A percentile compares a stretch with the other conserved stretches of the same genome.
Conservation (phyloP, 2,888 invertebrate species). For the Drosophila longiperda region DNA sequence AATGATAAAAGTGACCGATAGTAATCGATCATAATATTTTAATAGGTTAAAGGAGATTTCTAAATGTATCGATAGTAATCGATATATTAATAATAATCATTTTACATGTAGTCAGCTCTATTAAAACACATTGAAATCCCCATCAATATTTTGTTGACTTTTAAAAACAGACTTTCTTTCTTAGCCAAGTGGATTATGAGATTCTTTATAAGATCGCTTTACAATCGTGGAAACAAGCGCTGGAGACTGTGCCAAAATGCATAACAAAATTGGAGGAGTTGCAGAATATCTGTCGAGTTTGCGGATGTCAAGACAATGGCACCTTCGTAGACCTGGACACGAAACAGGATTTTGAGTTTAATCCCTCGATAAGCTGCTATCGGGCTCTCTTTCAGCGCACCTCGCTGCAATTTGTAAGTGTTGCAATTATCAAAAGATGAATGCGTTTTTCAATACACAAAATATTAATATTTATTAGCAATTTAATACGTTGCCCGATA, state of each 20-base stretch:
- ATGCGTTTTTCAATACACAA: background rate
- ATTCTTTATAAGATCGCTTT: constrained; percentile 20
- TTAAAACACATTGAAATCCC: background rate
- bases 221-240: background rate
- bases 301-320: constrained; percentile 33
- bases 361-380: constrained; percentile 34
- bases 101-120: background rate
- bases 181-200: constrained; percentile 28
- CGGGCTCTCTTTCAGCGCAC: constrained; percentile 44
- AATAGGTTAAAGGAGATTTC: background rate
- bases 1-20: too few relatives aligned
- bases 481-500: constrained; percentile 49
- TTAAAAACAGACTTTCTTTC: background rate
- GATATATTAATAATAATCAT: background rate
- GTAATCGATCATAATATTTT: too few relatives aligned
- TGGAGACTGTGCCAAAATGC: background rate
- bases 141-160: background rate
- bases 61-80: background rate
- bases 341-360: constrained; percentile 43
- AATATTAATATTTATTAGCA: constrained; percentile 10
- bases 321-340: constrained; percentile 33
- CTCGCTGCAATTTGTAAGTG: constrained; percentile 50
- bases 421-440: rapidly evolving
- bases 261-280: constrained; percentile 6
- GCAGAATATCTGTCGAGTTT: constrained; percentile 31